A percentile compares a stretch with the other conserved stretches of the same genome.
Conservation (phyloP, 2,797 vertebrate species). For the Mustela erminea region DNA sequence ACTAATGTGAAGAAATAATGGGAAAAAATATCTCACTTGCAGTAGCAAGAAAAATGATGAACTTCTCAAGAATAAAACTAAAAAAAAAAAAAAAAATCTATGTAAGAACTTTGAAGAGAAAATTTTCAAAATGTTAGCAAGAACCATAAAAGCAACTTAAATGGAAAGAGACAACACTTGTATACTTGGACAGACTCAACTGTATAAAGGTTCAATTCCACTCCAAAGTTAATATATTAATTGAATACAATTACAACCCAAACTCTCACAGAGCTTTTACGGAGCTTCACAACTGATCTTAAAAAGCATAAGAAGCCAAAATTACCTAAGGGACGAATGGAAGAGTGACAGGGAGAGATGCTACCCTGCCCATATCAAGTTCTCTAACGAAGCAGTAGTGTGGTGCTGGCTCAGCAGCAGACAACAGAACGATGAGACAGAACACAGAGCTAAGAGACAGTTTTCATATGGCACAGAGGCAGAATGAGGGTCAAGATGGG, state of each 20-base stretch:
- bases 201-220: background rate
- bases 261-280: background rate
- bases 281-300: background rate
- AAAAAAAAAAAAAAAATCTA: slow-evolving; percentile 1
- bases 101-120: slow-evolving; percentile 16
- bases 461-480: background rate
- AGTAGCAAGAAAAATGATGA: slow-evolving; percentile 17
- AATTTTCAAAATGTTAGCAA: slow-evolving; percentile 15
- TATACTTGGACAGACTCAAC: background rate
- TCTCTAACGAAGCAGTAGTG: background rate
- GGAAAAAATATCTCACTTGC: background rate
- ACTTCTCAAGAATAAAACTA: slow-evolving; percentile 30
- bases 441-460: background rate
- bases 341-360: background rate
- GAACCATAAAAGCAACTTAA: slow-evolving; percentile 57
- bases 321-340: background rate
- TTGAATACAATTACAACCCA: slow-evolving; percentile 11
- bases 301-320: background rate
- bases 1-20: background rate
- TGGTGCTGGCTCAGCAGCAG: background rate
- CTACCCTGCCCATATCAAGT: background rate
- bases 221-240: background rate
- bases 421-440: background rate
- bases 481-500: background rate
- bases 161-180: background rate